A percentile compares a stretch with the other conserved stretches of the same genome.
Conservation (phyloP, 2,888 invertebrate genomes). For the Steromphala cineraria region DNA sequence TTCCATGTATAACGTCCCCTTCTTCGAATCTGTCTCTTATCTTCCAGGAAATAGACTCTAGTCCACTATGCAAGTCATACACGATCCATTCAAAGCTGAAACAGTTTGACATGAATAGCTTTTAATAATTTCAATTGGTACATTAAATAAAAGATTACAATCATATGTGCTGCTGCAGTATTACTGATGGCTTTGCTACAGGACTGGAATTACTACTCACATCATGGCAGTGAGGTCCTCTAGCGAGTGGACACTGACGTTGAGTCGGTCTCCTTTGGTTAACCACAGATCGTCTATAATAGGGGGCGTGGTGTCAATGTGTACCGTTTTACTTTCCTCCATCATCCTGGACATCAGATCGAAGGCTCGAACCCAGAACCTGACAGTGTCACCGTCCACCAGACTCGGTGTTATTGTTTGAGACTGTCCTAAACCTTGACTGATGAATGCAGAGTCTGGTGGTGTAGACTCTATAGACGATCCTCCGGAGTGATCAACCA, state of each 20-base stretch:
- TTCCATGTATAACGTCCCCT: slow-evolving; percentile 41
- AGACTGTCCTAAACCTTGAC: neutral
- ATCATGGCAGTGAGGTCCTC: slow-evolving; percentile 37
- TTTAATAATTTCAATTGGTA: too few relatives aligned
- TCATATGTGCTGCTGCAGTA: too few relatives aligned
- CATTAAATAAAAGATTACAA: too few relatives aligned
- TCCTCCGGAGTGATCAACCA: neutral
- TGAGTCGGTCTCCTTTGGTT: slow-evolving; percentile 21
- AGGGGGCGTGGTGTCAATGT: slow-evolving; percentile 44
- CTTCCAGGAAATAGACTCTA: slow-evolving; percentile 47
- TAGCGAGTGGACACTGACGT: slow-evolving; percentile 35
- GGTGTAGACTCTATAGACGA: neutral
- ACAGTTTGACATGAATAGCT: too few relatives aligned
- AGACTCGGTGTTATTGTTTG: slow-evolving; percentile 21
- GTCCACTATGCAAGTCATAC: slow-evolving; percentile 52
- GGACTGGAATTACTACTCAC: slow-evolving; percentile 20
- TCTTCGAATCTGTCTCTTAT: slow-evolving; percentile 46
- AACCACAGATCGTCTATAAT: slow-evolving; percentile 41
- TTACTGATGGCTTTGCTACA: too few relatives aligned
- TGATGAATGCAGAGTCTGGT: neutral
- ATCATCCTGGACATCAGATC: slow-evolving; percentile 34
- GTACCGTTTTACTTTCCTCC: slow-evolving; percentile 33
- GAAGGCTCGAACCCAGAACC: slow-evolving; percentile 34
- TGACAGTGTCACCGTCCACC: slow-evolving; percentile 39
- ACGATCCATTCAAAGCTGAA: slow-evolving; percentile 50